Evolutionary conservation across 2,888 invertebrate species (phyloP).

Genomic region (Caenorhabditis panamensis): DNA sequence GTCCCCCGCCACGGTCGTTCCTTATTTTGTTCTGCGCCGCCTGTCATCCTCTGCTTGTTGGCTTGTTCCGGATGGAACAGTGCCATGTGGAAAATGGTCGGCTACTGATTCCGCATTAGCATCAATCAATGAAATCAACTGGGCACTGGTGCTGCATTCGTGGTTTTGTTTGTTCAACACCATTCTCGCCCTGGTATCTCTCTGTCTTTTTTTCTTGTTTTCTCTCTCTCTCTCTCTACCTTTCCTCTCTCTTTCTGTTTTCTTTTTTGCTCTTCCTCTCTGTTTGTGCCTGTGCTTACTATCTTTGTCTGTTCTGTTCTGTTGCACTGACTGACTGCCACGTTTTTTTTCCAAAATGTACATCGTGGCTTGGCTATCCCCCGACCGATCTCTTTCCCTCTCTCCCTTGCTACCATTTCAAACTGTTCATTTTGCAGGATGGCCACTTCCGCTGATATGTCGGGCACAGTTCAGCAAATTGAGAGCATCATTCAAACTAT

Average conservation of each 20-base stretch:
- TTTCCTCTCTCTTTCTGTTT: slow-evolving; percentile 6
- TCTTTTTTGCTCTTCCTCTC: slow-evolving; percentile 33
- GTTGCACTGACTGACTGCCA: slow-evolving; percentile 26
- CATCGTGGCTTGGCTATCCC: slow-evolving; percentile 27
- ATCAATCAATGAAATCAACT: slow-evolving; percentile 51
- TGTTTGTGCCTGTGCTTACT: slow-evolving; percentile 51
- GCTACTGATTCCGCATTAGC: slow-evolving; percentile 30
- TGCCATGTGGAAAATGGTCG: slow-evolving; percentile 30
- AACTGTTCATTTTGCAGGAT: slow-evolving; percentile 48
- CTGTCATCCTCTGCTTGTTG: too few species aligned
- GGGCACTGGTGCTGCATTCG: slow-evolving; percentile 45
- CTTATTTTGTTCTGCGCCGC: slow-evolving; percentile 10
- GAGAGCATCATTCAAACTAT: slow-evolving; percentile 62
- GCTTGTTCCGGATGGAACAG: not conserved
- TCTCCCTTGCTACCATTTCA: not conserved
- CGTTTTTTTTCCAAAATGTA: slow-evolving; percentile 47
- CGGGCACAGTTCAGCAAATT: slow-evolving; percentile 59
- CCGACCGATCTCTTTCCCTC: not conserved
- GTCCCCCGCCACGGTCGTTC: not conserved
- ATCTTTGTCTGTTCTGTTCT: slow-evolving; percentile 48
- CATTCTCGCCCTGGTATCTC: slow-evolving; percentile 32
- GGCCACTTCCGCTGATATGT: slow-evolving; percentile 60
- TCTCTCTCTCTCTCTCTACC: slow-evolving; percentile 9
- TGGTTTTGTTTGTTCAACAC: slow-evolving; percentile 59
- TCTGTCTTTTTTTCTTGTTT: slow-evolving; percentile 16